These are phyloP conservation scores for Eleutherodactylus coqui DNA, from an alignment of 2,797 vertebrate genomes.

Conservation along the genomic window DNA sequence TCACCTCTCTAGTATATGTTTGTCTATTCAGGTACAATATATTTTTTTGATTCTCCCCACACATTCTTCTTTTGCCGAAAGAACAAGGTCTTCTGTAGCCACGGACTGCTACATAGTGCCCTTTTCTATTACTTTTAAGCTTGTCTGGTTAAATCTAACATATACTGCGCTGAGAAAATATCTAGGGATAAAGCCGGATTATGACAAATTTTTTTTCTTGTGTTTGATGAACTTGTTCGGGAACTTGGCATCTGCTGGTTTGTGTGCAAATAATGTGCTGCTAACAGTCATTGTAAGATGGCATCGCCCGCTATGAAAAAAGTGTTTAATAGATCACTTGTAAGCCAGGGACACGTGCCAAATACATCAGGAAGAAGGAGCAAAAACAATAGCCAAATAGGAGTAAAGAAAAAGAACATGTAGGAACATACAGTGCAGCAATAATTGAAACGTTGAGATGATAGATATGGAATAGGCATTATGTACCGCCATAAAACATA, in stretches of 20 bases:
- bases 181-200: constrained; percentile 14
- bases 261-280: not conserved
- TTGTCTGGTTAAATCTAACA: constrained; percentile 13
- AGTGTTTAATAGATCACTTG: not conserved
- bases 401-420: not conserved
- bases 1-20: no score
- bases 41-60: not conserved
- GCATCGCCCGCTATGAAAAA: not conserved
- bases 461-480: not conserved
- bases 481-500: not conserved
- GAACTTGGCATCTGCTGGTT: constrained; percentile 10
- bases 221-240: constrained; percentile 34
- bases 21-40: not conserved
- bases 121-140: constrained; percentile 19
- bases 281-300: not conserved
- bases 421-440: not conserved
- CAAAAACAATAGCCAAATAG: not conserved
- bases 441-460: constrained; percentile 2
- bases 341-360: not conserved
- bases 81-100: not conserved
- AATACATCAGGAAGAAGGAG: not conserved
- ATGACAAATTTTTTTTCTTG: constrained; percentile 29
- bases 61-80: constrained; percentile 7
- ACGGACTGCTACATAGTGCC: not conserved
- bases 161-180: not conserved